Evolutionary conservation across 2,888 invertebrate species (phyloP).

Genomic region (Drosophila stalkeri): DNA sequence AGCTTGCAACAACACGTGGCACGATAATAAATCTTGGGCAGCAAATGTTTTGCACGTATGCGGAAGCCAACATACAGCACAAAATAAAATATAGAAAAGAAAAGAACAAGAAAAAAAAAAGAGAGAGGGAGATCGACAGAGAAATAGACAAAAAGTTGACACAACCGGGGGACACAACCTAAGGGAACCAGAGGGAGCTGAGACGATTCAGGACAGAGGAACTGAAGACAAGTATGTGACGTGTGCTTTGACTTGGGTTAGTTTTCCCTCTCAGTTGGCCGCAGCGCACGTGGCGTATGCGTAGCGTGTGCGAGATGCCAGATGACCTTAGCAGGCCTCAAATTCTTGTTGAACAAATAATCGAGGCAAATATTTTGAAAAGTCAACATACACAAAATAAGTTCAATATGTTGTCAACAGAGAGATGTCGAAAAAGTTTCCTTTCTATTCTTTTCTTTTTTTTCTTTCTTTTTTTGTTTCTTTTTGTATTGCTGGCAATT

Average conservation of each 20-base stretch:
- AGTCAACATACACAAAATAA: conserved; percentile 35
- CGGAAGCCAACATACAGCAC: conserved; percentile 39
- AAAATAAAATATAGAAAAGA: conserved; percentile 7
- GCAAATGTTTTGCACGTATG: conserved; percentile 64
- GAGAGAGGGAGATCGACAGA: neutral
- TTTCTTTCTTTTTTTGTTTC: neutral
- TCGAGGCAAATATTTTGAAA: conserved; percentile 43
- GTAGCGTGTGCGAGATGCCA: conserved; percentile 42
- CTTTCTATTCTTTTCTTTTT: neutral
- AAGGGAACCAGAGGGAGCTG: conserved; percentile 18
- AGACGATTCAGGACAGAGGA: conserved; percentile 12
- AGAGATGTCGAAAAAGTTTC: neutral
- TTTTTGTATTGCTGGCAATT: conserved; percentile 10
- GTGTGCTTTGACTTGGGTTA: conserved; percentile 44
- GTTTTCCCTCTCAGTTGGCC: conserved; percentile 19
- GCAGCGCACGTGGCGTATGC: conserved; percentile 55
- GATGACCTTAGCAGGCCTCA: conserved; percentile 50
- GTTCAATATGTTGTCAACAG: conserved; percentile 45
- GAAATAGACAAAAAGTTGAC: conserved; percentile 39
- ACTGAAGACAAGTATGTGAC: conserved; percentile 13
- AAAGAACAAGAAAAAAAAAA: conserved; percentile 2
- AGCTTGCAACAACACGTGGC: conserved; percentile 64
- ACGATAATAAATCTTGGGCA: conserved; percentile 65
- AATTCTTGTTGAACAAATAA: conserved; percentile 25
- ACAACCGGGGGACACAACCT: conserved; percentile 29